Base-by-base conservation (phyloP, 92 coral and sea anemone genomes). In the Heteractis magnifica region DNA sequence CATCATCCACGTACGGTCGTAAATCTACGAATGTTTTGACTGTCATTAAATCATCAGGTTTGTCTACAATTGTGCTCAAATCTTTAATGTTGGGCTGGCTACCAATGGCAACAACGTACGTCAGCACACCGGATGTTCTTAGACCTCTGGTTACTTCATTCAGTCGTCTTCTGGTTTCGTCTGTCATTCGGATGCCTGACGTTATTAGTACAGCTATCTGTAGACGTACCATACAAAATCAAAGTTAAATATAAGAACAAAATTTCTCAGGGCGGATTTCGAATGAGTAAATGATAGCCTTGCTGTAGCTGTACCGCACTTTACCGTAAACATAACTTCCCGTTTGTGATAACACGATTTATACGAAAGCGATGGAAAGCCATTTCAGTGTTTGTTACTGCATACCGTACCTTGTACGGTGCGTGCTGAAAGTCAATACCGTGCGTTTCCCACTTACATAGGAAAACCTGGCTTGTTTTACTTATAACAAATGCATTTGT, bases 51-150 rank as follows among this genome's bases (percentile, higher is more conserved):
- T 90, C 89, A 9, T 88, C 83, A 14, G 84, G 87, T 6, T 72
- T 44, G 50, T 70, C 82, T 12, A 90, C 91, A 1, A 90, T 56
- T 48, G 91, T 75, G 72, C 76, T 50, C 49, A 90, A 79, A 52
- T 90, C 71, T 71, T 84, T 83, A 15, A 65, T 50, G 56, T 93
- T 90, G 41, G 90, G 10, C 34, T 85, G 73, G 56, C 71, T 77
- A 48, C 97, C 93, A 71, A 91, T 72, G 48, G 89, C 91, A 58
- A 93, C 51, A 20, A 93, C 91, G 87, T 86, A 87, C 77, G 86
- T 72, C 70, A 80, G 71, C 51, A 88, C 91, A 13, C 94, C 94
- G 49, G 84, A 71, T 20, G 65, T 60, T 21, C 91, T 82, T 76
- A 91, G 71, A 19, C 68, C 53, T 64, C 82, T 80, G 11, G 89